Evolutionary conservation across 2,888 invertebrate species (phyloP), one percentile per base, ranked within the genome.

Genomic region (Hyalella azteca): DNA sequence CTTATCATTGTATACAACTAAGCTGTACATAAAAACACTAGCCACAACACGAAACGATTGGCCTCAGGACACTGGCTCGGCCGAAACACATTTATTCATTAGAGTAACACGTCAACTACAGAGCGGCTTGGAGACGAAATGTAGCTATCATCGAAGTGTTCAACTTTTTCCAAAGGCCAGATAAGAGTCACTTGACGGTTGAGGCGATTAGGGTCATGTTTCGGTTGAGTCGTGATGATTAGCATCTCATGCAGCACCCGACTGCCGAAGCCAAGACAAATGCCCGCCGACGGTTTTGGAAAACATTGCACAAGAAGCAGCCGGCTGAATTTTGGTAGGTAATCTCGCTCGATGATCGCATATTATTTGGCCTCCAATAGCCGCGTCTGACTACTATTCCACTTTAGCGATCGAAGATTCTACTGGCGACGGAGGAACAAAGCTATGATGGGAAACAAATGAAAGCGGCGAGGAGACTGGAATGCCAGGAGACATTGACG

Each of bases 401-500:
- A 80, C 79, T 59, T 84, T 84, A 40, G 73, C 79, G 29, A 79
- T 77, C 22, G 81, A 79, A 41, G 76, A 59, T 32, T 84, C 84
- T 48, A 80, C 78, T 73, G 84, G 82, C 19, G 82, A 82, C 50
- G 79, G 80, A 39, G 83, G 84, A 50, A 79, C 78, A 66, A 81
- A 84, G 78, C 59, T 79, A 73, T 80, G 80, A 60, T 79, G 81
- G 36, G 83, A 82, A 76, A 81, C 82, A 60, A 81, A 73, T 36
- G 81, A 84, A n/a, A 82, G 78, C 29, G 83, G 84, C 15, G 84
- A 82, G 49, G 84, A 82, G 22, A 84, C 78, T 39, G 81, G 81
- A 15, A 77, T 80, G 26, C 78, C 79, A 50, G 84, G 84, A 36
- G 82, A 82, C 54, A 84, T 80, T 32, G 84, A 81, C 26, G 84